Evolutionary conservation across 2,888 invertebrate genomes (phyloP), one percentile per base, ranked within the genome.

Genomic region (Masnerella sp.): DNA sequence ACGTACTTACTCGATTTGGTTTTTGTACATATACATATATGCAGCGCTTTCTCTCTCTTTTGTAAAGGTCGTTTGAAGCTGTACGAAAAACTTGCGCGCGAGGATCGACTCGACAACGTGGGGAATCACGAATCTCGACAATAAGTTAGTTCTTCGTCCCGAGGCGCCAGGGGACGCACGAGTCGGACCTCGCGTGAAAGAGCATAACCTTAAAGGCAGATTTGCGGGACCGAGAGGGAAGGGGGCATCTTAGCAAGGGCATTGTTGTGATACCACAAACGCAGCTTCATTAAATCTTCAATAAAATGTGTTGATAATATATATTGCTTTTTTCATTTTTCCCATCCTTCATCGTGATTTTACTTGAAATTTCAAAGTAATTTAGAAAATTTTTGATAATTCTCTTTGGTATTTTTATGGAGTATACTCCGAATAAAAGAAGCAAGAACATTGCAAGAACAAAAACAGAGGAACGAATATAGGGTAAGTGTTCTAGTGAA

Each of bases 231-330:
- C 34, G 54, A 61, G 54, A 61, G 67, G 74, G 56, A 43, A 76
- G 70, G 77, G 80, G 80, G 79, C 79, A 82, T 83, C 79, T 82
- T 81, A 78, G 80, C 80, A 82, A 82, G 83, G 82, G 83, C 84
- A 85, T 85, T 85, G 83, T 85, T 85, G 84, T 85, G 85, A 85
- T 85, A 85, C 82, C 84, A 83, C 83, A 83, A 81, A 83, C 81
- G 83, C 84, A 84, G 85, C 84, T 85, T 70, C 70, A 70, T 70
- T 64, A 62, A 70, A 70, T 51, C 56, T 56, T 70, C 47, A 70
- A 70, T 70, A 70, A 70, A 70, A 70, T 62, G 62, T 70, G 70
- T 69, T 69, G 69, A 69, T 69, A 61, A 69, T 69, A 68, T n/a
- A 14, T 12, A 12, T 34, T 34, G 25, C 25, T 7, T 34, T 8